Conservation (phyloP, 1,140 invertebrate genomes). For the Mesaphorura yosii region DNA sequence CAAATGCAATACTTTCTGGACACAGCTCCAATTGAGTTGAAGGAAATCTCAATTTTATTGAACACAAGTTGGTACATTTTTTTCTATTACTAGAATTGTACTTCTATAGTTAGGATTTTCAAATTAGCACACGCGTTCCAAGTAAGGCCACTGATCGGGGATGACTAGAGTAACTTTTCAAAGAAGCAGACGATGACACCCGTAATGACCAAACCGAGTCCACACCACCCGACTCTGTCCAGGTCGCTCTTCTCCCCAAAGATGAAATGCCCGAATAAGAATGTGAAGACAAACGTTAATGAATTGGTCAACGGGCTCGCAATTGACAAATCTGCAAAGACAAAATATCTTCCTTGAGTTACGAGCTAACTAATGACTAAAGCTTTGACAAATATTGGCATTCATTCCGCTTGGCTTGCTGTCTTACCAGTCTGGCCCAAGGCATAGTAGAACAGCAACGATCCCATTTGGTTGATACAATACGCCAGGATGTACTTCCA, state of each 20-base stretch:
- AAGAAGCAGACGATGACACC: background rate
- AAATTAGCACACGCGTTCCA: too few relatives aligned
- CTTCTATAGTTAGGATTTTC: too few relatives aligned
- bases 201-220: background rate
- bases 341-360: background rate
- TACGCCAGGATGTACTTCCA: conserved; percentile 15
- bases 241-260: conserved; percentile 8
- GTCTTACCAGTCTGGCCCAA: conserved; percentile 4
- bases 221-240: background rate
- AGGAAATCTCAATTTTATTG: too few relatives aligned
- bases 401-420: background rate
- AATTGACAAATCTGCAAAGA: conserved; percentile 7
- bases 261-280: background rate
- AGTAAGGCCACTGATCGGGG: too few relatives aligned
- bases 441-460: conserved; percentile 12
- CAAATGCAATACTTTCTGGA: too few relatives aligned
- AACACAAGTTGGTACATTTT: too few relatives aligned
- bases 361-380: too few relatives aligned
- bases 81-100: too few relatives aligned
- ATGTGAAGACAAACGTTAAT: conserved; percentile 9
- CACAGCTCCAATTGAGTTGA: too few relatives aligned
- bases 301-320: conserved; percentile 11
- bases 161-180: too few relatives aligned
- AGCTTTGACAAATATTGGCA: background rate
- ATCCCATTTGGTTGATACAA: conserved; percentile 11